Evolutionary conservation across 2,113 vertebrate genomes (phyloP).

Genomic region (Plestiodon gilberti): DNA sequence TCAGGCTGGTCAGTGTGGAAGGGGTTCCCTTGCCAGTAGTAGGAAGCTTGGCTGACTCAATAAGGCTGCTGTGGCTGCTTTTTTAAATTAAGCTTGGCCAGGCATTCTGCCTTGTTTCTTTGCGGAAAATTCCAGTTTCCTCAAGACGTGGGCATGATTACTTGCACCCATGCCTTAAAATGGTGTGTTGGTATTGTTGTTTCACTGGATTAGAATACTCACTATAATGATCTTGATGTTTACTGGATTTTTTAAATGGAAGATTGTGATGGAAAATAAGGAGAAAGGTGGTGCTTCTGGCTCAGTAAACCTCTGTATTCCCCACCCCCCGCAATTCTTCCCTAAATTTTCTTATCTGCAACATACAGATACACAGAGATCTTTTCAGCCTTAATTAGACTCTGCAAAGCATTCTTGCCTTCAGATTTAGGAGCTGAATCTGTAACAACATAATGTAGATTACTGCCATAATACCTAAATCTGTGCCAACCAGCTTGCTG

Average conservation of each 20-base stretch:
- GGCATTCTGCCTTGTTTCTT: not conserved
- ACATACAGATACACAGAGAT: not conserved
- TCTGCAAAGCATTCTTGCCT: not conserved
- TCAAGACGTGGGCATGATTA: not conserved
- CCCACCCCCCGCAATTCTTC: not conserved
- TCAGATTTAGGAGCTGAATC: not conserved
- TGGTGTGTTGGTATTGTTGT: conserved; percentile 13
- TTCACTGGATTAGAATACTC: conserved; percentile 42
- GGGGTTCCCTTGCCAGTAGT: not conserved
- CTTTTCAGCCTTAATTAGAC: conserved; percentile 22
- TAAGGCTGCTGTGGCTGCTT: not conserved
- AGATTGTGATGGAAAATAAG: conserved; percentile 34
- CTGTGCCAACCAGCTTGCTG: not conserved
- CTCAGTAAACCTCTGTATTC: not conserved
- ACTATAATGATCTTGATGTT: not conserved
- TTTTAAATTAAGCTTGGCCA: conserved; percentile 24
- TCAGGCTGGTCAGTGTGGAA: not conserved
- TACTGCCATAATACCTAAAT: conserved; percentile 12
- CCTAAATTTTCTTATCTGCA: conserved; percentile 35
- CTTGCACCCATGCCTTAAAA: conserved; percentile 30
- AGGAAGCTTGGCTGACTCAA: conserved; percentile 14
- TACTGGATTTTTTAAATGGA: conserved; percentile 20
- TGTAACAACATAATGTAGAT: not conserved
- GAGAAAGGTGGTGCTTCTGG: not conserved
- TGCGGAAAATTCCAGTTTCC: conserved; percentile 21